These are phyloP conservation scores for Siphamia tubifer DNA, from an alignment of 2,113 vertebrate genomes.

Conservation along the genomic window DNA sequence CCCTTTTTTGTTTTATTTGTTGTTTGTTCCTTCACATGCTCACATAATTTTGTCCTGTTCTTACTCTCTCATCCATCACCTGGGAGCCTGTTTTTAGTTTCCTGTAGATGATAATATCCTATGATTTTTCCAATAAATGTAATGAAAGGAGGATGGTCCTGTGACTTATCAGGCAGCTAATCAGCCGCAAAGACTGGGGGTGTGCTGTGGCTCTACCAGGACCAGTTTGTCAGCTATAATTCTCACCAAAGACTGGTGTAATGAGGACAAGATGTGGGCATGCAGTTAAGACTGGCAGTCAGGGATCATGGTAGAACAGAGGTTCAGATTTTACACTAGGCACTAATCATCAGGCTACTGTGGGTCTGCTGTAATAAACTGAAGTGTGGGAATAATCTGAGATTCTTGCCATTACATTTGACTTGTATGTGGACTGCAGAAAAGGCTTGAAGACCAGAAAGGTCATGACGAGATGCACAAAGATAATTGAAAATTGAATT, in stretches of 20 bases:
- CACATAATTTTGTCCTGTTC: neutral
- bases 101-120: neutral
- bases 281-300: constrained; percentile 37
- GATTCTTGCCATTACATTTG: neutral
- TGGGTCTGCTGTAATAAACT: constrained; percentile 18
- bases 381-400: neutral
- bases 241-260: constrained; percentile 52
- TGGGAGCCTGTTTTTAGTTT: neutral
- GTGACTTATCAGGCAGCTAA: constrained; percentile 59
- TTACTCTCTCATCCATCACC: neutral
- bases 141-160: constrained; percentile 62
- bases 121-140: constrained; percentile 42
- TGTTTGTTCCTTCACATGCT: too few relatives aligned
- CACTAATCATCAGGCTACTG: constrained; percentile 47
- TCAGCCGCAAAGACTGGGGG: constrained; percentile 42
- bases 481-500: constrained; percentile 12
- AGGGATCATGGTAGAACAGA: constrained; percentile 18
- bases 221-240: constrained; percentile 64
- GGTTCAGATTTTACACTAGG: constrained; percentile 11
- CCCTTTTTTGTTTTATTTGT: too few relatives aligned
- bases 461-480: constrained; percentile 23
- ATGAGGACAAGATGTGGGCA: constrained; percentile 68
- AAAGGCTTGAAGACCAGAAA: constrained; percentile 8
- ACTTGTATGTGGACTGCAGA: neutral
- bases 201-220: constrained; percentile 18